Evolutionary conservation across 2,888 invertebrate genomes (phyloP).

Genomic region (Clitarchus hookeri): DNA sequence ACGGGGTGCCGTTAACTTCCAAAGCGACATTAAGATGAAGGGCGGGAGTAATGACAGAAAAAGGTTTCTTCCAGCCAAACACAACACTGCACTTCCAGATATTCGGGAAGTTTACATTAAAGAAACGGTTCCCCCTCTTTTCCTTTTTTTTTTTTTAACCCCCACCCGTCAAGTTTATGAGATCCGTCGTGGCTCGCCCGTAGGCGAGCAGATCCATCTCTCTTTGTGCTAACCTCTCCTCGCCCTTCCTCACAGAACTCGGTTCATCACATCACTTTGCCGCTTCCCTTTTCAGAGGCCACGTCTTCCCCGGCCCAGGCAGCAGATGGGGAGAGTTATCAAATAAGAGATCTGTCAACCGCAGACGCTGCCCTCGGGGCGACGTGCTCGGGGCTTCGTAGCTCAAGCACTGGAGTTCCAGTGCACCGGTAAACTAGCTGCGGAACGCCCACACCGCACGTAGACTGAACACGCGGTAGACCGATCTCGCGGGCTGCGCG

Average conservation of each 20-base stretch:
- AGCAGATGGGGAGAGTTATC: background rate
- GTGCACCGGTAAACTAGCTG: too few species aligned
- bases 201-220: background rate
- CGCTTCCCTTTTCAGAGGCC: background rate
- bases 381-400: background rate
- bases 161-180: background rate
- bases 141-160: background rate
- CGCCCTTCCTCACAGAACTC: background rate
- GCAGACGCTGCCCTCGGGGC: background rate
- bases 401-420: too few species aligned
- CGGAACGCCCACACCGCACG: too few species aligned
- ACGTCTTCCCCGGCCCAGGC: background rate
- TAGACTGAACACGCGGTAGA: too few species aligned
- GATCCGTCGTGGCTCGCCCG: background rate
- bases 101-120: background rate
- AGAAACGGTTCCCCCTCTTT: background rate
- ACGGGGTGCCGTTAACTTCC: background rate
- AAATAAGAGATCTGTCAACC: conserved; percentile 10
- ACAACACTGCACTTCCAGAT: background rate
- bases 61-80: background rate
- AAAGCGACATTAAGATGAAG: background rate
- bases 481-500: too few species aligned
- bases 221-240: background rate
- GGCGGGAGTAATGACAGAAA: background rate
- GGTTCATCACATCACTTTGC: background rate